Base-by-base conservation (phyloP, 2,888 invertebrate genomes). In the Linnaemya vulpina region DNA sequence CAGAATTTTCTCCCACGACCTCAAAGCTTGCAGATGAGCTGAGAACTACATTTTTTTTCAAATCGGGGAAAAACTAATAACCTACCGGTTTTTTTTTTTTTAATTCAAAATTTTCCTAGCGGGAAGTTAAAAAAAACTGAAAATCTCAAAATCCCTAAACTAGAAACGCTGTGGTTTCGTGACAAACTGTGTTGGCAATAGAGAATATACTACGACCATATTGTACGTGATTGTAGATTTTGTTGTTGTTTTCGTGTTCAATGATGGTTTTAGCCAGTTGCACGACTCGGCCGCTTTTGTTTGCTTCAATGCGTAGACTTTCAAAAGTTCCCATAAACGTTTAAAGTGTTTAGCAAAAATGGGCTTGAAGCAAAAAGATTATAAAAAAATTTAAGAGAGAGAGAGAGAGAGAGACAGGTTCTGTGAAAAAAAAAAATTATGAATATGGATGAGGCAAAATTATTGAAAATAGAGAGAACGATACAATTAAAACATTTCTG, bases 201-300 rank as follows among this genome's bases (percentile, higher is more conserved):
- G 11, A 49, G 15, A 46, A 49, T 35, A 46, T 17, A 15, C 20
- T 58, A 1, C 55, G n/a, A 10, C n/a, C 65, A 67, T 46, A 65
- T 43, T 65, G 65, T 43, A 65, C 75, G 67, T 67, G 76, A 35
- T 49, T 67, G 46, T 35, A 38, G 46, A 58, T 38, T 58, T 58
- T 46, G 13, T 20, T 76, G 67, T 25, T 75, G 15, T 58, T n/a
- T n/a, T n/a, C 20, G 7, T 46, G 4, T 4, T 63, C 63, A 30
- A 55, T 76, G 65, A 43, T 63, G 20, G 53, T 15, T 53, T 65
- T 15, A 55, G 65, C 20, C 55, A 65, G 53, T 46, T 35, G 46
- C 53, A 67, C n/a, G 43, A 65, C 40, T 35, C 15, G 30, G 22
- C 11, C 20, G 43, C 9, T n/a, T 71, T 30, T n/a, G 15, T 43